Conservation (phyloP, 2,888 invertebrate species). For the Trachelus iudaicus region DNA sequence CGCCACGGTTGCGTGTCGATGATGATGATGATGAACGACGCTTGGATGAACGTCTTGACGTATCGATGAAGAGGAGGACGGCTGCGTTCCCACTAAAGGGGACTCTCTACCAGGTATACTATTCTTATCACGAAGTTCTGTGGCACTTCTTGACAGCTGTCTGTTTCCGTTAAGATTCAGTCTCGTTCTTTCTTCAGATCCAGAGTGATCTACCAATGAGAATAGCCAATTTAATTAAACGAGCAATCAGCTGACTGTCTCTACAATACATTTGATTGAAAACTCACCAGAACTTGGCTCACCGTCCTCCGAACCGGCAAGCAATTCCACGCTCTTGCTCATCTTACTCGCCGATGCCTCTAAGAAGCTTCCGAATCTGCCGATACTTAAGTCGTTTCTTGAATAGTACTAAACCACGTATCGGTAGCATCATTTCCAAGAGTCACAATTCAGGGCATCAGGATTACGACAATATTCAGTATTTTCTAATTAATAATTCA, state of each 20-base stretch:
- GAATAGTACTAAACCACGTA: constrained; percentile 46
- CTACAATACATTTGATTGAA: background rate
- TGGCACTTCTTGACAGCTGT: constrained; percentile 84
- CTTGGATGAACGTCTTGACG: constrained; percentile 28
- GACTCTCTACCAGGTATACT: constrained; percentile 46
- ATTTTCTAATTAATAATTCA: background rate
- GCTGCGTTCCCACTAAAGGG: background rate
- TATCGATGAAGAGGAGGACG: constrained; percentile 17
- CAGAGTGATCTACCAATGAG: constrained; percentile 31
- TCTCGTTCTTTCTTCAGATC: constrained; percentile 51
- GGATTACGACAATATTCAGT: background rate
- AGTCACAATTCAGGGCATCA: background rate
- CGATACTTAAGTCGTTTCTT: constrained; percentile 55
- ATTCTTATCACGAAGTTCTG: constrained; percentile 70
- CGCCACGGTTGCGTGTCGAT: constrained; percentile 77
- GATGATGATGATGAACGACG: constrained; percentile 62
- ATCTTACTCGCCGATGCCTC: constrained; percentile 38
- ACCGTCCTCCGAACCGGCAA: constrained; percentile 59
- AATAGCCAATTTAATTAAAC: background rate
- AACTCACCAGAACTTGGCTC: constrained; percentile 50
- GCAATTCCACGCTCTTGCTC: constrained; percentile 62
- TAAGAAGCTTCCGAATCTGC: constrained; percentile 27
- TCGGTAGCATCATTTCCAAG: constrained; percentile 48
- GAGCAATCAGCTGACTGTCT: background rate
- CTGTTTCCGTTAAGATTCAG: constrained; percentile 67